phyloP scores from a whole-genome alignment of 2,113 vertebrate species.

The Stigmatopora nigra region DNA sequence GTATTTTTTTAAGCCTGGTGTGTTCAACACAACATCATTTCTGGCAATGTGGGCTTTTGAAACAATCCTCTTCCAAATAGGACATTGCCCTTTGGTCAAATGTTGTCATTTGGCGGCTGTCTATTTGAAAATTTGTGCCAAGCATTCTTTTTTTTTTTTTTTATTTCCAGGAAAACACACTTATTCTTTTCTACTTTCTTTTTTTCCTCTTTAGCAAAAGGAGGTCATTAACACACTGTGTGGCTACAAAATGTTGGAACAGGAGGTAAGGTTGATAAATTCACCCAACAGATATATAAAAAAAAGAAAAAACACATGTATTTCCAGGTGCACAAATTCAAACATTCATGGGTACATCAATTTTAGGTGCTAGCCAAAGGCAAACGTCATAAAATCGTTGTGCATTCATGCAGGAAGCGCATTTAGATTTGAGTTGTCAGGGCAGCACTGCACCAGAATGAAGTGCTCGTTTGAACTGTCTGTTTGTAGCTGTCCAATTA shows the following conservation, averaged over 20 bases:
- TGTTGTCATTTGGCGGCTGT: constrained; percentile 1
- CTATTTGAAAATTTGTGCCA: constrained; percentile 3
- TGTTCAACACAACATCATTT: too few species aligned
- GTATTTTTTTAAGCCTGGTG: too few species aligned
- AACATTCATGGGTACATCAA: not conserved
- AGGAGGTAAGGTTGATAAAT: constrained; percentile 50
- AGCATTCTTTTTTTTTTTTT: not conserved
- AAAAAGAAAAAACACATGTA: too few species aligned
- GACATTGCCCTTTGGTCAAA: not conserved
- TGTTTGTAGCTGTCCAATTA: not conserved
- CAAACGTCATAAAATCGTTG: not conserved
- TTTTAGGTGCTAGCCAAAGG: not conserved
- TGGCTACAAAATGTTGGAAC: constrained; percentile 52
- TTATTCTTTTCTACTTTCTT: not conserved
- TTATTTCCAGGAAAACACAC: not conserved
- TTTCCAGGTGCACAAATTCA: not conserved
- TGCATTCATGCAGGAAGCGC: not conserved
- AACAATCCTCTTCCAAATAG: too few species aligned
- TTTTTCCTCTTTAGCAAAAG: constrained; percentile 45
- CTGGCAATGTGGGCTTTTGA: too few species aligned
- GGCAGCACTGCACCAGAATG: not conserved
- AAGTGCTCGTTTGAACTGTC: not conserved
- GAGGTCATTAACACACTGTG: constrained; percentile 72
- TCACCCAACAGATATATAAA: too few species aligned
- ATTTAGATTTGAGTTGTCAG: not conserved